Conservation (phyloP, 2,113 vertebrate species). For the Chaetodon auriga region DNA sequence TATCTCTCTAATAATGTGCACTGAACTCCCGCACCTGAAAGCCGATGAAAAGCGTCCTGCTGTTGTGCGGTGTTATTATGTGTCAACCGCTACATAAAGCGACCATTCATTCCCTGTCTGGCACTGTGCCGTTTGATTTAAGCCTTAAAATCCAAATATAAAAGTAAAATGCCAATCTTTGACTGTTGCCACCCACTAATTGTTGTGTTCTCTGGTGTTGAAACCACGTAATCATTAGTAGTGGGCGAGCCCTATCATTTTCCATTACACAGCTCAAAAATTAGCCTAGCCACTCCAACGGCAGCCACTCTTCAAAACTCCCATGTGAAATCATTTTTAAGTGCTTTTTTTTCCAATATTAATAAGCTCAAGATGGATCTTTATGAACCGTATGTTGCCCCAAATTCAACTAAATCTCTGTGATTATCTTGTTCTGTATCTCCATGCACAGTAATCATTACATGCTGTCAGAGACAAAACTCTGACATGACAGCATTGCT, state of each 20-base stretch:
- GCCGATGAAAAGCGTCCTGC: slow-evolving; percentile 58
- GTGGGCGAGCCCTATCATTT: slow-evolving; percentile 55
- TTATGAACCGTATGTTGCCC: neutral
- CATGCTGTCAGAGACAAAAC: slow-evolving; percentile 33
- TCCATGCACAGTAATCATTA: slow-evolving; percentile 15
- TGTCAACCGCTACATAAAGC: slow-evolving; percentile 60
- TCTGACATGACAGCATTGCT: neutral
- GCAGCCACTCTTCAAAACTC: neutral
- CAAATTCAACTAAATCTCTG: slow-evolving; percentile 24
- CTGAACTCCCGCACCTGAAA: slow-evolving; percentile 57
- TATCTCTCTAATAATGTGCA: slow-evolving; percentile 60
- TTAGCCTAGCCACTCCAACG: slow-evolving; percentile 33
- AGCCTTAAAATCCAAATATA: slow-evolving; percentile 49
- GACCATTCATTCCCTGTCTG: slow-evolving; percentile 61
- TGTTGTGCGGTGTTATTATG: slow-evolving; percentile 53
- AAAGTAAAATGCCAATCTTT: slow-evolving; percentile 64
- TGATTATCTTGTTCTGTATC: slow-evolving; percentile 16
- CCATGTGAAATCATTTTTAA: slow-evolving; percentile 17
- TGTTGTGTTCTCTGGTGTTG: slow-evolving; percentile 47
- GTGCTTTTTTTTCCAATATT: neutral
- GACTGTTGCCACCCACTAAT: slow-evolving; percentile 47
- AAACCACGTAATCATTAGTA: slow-evolving; percentile 59
- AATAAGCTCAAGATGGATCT: slow-evolving; percentile 27
- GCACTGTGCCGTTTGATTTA: slow-evolving; percentile 44
- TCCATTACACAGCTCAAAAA: slow-evolving; percentile 43